phyloP scores from a whole-genome alignment of 2,797 vertebrate species.

The Poeciliopsis infans region DNA sequence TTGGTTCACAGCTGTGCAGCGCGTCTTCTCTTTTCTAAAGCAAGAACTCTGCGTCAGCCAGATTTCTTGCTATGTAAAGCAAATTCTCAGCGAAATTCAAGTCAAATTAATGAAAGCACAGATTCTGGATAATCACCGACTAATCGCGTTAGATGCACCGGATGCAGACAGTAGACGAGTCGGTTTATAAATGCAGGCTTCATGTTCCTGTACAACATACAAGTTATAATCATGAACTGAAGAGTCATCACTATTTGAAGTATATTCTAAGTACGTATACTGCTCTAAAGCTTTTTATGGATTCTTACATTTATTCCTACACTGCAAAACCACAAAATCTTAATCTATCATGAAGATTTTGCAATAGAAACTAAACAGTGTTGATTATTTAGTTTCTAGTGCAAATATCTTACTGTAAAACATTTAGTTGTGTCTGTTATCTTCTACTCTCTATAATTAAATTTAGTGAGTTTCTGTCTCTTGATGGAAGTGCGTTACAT shows the following conservation, averaged over 20 bases:
- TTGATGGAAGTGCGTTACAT: too few relatives aligned
- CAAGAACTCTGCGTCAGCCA: constrained; percentile 30
- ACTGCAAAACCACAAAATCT: too few relatives aligned
- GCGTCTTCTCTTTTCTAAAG: constrained; percentile 22
- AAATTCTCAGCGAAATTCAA: constrained; percentile 31
- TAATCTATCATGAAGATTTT: too few relatives aligned
- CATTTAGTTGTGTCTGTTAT: too few relatives aligned
- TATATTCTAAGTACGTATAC: constrained; percentile 13
- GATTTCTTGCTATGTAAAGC: constrained; percentile 29
- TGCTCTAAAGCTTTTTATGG: constrained; percentile 5
- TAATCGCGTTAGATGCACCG: constrained; percentile 45
- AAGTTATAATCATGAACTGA: background rate
- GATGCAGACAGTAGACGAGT: constrained; percentile 23
- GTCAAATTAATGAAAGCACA: constrained; percentile 35
- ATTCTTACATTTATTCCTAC: background rate
- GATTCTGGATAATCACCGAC: constrained; percentile 47
- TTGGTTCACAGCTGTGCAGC: constrained; percentile 37
- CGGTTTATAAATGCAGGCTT: constrained; percentile 25
- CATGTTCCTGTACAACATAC: background rate
- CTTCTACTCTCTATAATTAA: too few relatives aligned
- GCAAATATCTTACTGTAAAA: too few relatives aligned
- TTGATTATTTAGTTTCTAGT: too few relatives aligned
- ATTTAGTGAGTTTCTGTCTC: too few relatives aligned
- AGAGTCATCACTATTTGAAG: constrained; percentile 33
- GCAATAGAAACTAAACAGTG: too few relatives aligned